A percentile compares a stretch with the other conserved stretches of the same genome.
Conservation (phyloP, 2,113 vertebrate species). For the Malurus elegans region DNA sequence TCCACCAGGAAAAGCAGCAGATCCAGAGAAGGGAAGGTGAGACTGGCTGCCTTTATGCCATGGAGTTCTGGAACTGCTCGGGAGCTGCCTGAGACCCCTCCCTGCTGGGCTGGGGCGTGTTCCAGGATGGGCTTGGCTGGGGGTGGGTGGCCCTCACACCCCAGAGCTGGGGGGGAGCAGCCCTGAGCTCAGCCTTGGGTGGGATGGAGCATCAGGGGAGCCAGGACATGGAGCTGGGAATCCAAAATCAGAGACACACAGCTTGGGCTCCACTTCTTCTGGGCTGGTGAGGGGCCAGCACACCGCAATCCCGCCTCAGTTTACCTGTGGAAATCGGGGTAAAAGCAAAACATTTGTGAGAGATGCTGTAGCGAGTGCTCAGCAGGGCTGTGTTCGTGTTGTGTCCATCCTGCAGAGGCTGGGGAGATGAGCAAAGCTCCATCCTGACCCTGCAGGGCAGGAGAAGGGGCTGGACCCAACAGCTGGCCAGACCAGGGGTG, state of each 20-base stretch:
- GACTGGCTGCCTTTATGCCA: not conserved
- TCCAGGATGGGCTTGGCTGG: not conserved
- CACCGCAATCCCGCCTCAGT: not conserved
- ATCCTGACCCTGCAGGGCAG: not conserved
- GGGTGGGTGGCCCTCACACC: fast-evolving
- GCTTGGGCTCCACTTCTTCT: not conserved
- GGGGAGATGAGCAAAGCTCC: not conserved
- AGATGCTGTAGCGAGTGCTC: fast-evolving
- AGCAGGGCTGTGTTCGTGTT: fast-evolving
- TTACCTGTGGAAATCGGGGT: fast-evolving
- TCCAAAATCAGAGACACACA: not conserved
- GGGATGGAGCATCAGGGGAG: not conserved
- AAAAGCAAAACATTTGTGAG: not conserved
- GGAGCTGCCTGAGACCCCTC: fast-evolving
- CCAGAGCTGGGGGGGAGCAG: not conserved
- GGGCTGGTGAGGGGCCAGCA: not conserved
- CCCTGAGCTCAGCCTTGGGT: not conserved
- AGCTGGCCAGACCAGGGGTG: not conserved
- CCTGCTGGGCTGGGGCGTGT: no score
- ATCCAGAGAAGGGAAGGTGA: not conserved
- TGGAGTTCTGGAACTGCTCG: fast-evolving
- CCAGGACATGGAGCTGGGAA: not conserved
- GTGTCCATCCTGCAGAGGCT: not conserved
- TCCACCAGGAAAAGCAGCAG: not conserved
- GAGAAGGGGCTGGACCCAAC: fast-evolving